Evolutionary conservation across 1,140 invertebrate species (phyloP), one percentile per base, ranked within the genome.

Genomic region (Asbolus verrucosus): DNA sequence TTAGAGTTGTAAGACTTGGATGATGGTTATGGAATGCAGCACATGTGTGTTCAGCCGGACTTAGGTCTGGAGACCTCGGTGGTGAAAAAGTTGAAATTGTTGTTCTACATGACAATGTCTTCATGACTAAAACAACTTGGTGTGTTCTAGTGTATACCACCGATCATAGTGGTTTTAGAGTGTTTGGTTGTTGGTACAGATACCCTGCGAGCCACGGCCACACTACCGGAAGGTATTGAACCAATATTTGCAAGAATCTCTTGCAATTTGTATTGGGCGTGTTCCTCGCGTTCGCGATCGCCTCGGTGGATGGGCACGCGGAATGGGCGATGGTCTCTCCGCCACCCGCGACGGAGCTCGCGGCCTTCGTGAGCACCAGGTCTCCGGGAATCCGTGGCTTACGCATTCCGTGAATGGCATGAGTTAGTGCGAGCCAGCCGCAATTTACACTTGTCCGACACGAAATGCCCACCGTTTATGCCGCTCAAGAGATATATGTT

Each of bases 381-480:
- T 54, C 46, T 54, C 43, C 11, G 46, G 21, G 46, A 46, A 54
- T 54, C 46, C 46, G 27, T 27, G 46, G 46, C 24, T 14, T 54
- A 54, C 46, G 46, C 46, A 54, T 54, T 54, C 46, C 46, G 46
- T 54, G 38, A 63, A 63, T 43, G 38, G 68, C 60, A 70, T 70
- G 68, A 70, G 39, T 65, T 70, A 70, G 27, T 41, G 61, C 41
- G 41, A 36, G 30, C 41, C 15, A 65, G 39, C n/a, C 50, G 61
- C 68, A 70, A 70, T 70, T 70, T 70, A 70, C 68, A 70, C 68
- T 70, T 70, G 68, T 70, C 68, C 21, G 60, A 70, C 68, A 70
- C 19, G 21, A 46, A 18, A 30, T 60, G 33, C 46, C 61, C 43
- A 70, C 60, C 61, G 60, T 60, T 70, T 65, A 65, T 41, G 38